A percentile compares a stretch with the other conserved stretches of the same genome.
Conservation (phyloP, 2,888 invertebrate species). For the Aphodius sticticus region DNA sequence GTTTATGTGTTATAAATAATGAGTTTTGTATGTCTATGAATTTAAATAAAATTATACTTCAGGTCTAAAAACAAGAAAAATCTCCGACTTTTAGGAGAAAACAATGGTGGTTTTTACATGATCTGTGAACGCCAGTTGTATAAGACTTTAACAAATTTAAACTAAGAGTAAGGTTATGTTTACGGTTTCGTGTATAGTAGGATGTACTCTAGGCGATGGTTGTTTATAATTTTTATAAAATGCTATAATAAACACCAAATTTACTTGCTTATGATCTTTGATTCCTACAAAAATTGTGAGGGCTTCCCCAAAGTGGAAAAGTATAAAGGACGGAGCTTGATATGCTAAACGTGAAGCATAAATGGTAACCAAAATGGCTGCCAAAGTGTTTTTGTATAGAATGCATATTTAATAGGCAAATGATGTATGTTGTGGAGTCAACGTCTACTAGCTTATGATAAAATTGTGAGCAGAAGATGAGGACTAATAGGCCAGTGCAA, state of each 20-base stretch:
- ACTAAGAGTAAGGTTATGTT: not conserved
- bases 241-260: not conserved
- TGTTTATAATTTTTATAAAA: slow-evolving; percentile 4
- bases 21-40: too few relatives aligned
- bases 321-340: not conserved
- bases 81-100: not conserved
- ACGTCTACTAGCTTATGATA: too few relatives aligned
- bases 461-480: too few relatives aligned
- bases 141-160: not conserved
- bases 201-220: slow-evolving; percentile 4
- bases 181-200: not conserved
- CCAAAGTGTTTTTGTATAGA: too few relatives aligned
- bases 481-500: too few relatives aligned
- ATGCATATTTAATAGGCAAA: too few relatives aligned
- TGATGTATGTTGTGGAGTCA: too few relatives aligned
- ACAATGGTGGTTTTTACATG: not conserved
- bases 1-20: not conserved
- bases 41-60: too few relatives aligned
- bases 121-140: not conserved
- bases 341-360: too few relatives aligned
- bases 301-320: not conserved
- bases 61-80: too few relatives aligned
- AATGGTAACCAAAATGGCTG: too few relatives aligned
- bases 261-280: not conserved
- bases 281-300: not conserved